Evolutionary conservation across 2,113 vertebrate genomes (phyloP), one percentile per base, ranked within the genome.

Genomic region (Bubo scandiacus): DNA sequence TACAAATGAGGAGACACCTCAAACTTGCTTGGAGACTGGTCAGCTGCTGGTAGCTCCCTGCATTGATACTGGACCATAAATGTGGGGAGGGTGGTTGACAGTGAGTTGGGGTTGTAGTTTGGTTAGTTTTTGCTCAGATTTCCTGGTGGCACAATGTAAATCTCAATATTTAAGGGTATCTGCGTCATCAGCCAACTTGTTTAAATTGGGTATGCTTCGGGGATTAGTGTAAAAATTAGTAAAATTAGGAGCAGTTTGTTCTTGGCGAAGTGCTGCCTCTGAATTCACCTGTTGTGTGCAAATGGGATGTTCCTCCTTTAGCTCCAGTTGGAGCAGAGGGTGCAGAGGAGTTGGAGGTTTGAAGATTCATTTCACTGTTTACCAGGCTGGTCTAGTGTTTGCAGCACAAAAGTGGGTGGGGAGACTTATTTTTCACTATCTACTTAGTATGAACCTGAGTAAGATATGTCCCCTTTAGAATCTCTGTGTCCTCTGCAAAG

Each of bases 91-190:
- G n/a, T 43, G 49, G 38, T 54, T 93, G 71, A 27, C 22, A 25
- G 18, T 57, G 36, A 67, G 10, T 51, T 32, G 25, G 23, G 52
- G 16, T 77, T 71, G 73, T 82, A 51, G 67, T 77, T 75, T 40
- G 19, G 19, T 71, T 93, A 82, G 74, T 47, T 92, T 51, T 97
- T 97, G 78, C 87, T 90, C 88, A 96, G 20, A 72, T 83, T 88
- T 95, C 90, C 75, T 95, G 72, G 84, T 95, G 82, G 93, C 85
- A 72, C 34, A 66, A 16, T 3, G 20, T 66, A 43, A 63, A 57
- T 65, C 9, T 68, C 47, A 40, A 19, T 94, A 52, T 90, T 73
- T 90, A 55, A 66, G 68, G 29, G 26, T 51, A 91, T 63, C 73
- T 65, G 36, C 34, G 55, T 59, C 25, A 40, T 58, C 38, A 63